phyloP scores from a whole-genome alignment of 2,113 vertebrate species.

The Paralichthys olivaceus region DNA sequence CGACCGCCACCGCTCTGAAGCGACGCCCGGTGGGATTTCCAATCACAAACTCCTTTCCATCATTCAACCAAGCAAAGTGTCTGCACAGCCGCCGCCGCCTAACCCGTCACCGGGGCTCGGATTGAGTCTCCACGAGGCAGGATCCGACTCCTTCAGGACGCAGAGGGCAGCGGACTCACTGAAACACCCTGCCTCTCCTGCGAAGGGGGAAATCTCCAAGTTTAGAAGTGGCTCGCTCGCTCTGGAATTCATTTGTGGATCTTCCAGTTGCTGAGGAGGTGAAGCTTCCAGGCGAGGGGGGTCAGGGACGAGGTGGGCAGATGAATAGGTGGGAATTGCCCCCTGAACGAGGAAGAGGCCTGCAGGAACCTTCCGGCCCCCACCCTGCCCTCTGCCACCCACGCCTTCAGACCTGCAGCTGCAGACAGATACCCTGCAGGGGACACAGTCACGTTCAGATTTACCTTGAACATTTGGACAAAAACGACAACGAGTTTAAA shows the following conservation, averaged over 20 bases:
- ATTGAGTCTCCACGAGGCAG: slow-evolving; percentile 11
- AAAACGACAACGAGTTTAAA: background rate
- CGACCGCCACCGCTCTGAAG: too few relatives aligned
- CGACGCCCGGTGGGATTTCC: background rate
- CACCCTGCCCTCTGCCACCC: slow-evolving; percentile 69
- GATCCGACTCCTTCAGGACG: slow-evolving; percentile 5
- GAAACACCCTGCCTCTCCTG: background rate
- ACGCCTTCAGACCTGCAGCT: slow-evolving; percentile 72
- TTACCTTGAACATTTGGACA: background rate
- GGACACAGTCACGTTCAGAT: background rate
- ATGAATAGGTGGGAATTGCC: slow-evolving; percentile 27
- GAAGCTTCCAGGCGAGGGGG: slow-evolving; percentile 66
- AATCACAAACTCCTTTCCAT: slow-evolving; percentile 5
- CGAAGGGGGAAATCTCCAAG: slow-evolving; percentile 22
- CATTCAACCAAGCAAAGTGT: slow-evolving; percentile 1
- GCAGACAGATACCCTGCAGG: slow-evolving; percentile 72
- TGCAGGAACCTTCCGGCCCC: slow-evolving; percentile 60
- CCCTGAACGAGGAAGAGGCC: slow-evolving; percentile 22
- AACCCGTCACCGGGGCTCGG: slow-evolving; percentile 1
- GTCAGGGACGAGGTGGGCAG: slow-evolving; percentile 48
- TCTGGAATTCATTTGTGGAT: slow-evolving; percentile 77
- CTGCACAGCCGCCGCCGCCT: background rate
- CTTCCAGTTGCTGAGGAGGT: slow-evolving; percentile 84
- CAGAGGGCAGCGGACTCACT: background rate
- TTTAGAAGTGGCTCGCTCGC: slow-evolving; percentile 30